Base-by-base conservation (phyloP, 2,797 vertebrate species). In the Falco concolor region DNA sequence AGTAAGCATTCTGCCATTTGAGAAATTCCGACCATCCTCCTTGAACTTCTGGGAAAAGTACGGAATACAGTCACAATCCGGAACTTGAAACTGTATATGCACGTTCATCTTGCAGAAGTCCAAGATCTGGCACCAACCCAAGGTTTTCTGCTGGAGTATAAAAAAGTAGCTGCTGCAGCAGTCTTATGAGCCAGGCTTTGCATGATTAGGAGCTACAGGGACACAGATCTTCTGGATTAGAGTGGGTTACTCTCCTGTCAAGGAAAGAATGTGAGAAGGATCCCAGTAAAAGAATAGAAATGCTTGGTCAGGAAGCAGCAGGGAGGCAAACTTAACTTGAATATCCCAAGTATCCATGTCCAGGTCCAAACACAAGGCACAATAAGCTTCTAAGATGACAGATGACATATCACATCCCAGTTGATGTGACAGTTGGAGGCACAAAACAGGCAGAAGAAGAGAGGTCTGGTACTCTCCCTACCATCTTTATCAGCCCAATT, bases 351-450 rank as follows among this genome's bases (percentile, higher is more conserved):
- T n/a, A 84, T 36, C 25, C 22, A 40, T 11, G 68, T 52, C 42
- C 53, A 90, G 40, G 52, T 63, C 56, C 53, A 80, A 40, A 38
- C 16, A 13, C 9, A 49, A 84, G 18, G 40, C n/a, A 40, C 7
- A 64, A 36, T 6, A 59, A 32, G 5, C 7, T 84, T 90, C 25
- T 49, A 70, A 76, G 38, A 61, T 22, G 30, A 79, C 6, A 89
- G n/a, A 28, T 63, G 59, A 86, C 36, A 42, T 0, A 0, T 17
- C 6, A 5, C 40, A 57, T 30, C 45, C 40, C 34, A 70, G 15
- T 2, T n/a, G 22, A 84, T 2, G 1, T 36, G 54, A 38, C 59
- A 73, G 32, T 0, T 79, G 30, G 16, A 82, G n/a, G 36, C 50
- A 81, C 25, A 90, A 30, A 36, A 60, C 2, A 57, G 17, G 40